These are phyloP conservation scores for Pontoporia blainvillei DNA, from an alignment of 2,113 vertebrate genomes.

Conservation along the genomic window DNA sequence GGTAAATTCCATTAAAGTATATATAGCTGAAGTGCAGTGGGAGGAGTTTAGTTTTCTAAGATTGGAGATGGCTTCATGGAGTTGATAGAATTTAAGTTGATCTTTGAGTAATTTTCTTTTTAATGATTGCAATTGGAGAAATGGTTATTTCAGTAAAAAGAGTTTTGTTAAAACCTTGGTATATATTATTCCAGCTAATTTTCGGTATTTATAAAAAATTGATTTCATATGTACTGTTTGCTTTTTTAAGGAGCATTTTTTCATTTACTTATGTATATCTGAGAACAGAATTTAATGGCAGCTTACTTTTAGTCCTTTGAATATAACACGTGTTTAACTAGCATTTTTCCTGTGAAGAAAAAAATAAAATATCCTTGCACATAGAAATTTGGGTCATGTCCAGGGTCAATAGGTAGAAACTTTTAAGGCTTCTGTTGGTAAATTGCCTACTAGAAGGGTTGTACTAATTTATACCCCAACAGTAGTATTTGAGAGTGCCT, in stretches of 20 bases:
- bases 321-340: background rate
- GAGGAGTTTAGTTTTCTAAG: background rate
- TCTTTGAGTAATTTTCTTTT: background rate
- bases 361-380: background rate
- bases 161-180: background rate
- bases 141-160: no score
- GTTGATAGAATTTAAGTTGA: background rate
- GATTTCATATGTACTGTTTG: background rate
- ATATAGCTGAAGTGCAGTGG: background rate
- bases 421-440: background rate
- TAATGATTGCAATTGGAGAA: background rate
- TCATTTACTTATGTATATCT: background rate
- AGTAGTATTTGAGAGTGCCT: background rate
- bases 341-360: background rate
- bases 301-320: background rate
- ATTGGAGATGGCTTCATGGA: background rate
- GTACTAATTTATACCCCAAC: background rate
- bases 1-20: background rate
- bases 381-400: background rate
- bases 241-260: background rate
- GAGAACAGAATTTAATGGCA: conserved; percentile 2
- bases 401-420: background rate
- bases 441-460: background rate
- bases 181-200: background rate
- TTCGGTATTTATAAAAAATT: background rate